phyloP scores from a whole-genome alignment of 1,140 invertebrate species.

The Drusus annulatus region DNA sequence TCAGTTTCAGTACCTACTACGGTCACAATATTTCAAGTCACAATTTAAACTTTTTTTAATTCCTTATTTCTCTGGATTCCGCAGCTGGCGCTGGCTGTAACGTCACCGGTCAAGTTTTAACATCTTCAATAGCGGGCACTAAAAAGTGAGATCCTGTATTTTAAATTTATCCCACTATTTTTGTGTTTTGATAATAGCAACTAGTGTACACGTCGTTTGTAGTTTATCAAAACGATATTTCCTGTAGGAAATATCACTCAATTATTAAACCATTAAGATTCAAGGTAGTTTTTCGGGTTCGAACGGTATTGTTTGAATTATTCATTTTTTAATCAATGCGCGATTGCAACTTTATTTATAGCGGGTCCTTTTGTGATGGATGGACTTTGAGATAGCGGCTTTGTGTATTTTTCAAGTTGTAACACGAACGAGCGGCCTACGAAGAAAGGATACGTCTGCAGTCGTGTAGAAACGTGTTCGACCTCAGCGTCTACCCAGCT shows the following conservation, averaged over 20 bases:
- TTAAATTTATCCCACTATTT: not conserved
- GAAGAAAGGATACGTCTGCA: not conserved
- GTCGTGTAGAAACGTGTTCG: slow-evolving; percentile 42
- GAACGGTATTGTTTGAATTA: slow-evolving; percentile 16
- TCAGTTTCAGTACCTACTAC: no score
- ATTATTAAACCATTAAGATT: not conserved
- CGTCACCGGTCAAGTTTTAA: slow-evolving; percentile 27
- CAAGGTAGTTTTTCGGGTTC: not conserved
- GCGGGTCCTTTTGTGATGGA: not conserved
- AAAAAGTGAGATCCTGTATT: slow-evolving; percentile 29
- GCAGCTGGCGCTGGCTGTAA: slow-evolving; percentile 37
- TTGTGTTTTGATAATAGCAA: not conserved
- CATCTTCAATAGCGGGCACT: slow-evolving; percentile 5
- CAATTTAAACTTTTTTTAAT: slow-evolving; percentile 31
- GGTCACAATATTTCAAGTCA: not conserved
- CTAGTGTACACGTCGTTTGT: not conserved
- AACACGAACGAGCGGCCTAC: not conserved
- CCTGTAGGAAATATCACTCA: not conserved
- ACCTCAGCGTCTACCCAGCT: not conserved
- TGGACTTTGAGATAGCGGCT: slow-evolving; percentile 32
- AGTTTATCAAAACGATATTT: not conserved
- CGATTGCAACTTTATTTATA: slow-evolving; percentile 13
- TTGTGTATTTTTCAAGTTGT: slow-evolving; percentile 26
- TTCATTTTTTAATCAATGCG: slow-evolving; percentile 24
- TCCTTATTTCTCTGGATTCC: not conserved